Conservation (phyloP, 2,113 vertebrate species). For the Xenopus tropicalis region DNA sequence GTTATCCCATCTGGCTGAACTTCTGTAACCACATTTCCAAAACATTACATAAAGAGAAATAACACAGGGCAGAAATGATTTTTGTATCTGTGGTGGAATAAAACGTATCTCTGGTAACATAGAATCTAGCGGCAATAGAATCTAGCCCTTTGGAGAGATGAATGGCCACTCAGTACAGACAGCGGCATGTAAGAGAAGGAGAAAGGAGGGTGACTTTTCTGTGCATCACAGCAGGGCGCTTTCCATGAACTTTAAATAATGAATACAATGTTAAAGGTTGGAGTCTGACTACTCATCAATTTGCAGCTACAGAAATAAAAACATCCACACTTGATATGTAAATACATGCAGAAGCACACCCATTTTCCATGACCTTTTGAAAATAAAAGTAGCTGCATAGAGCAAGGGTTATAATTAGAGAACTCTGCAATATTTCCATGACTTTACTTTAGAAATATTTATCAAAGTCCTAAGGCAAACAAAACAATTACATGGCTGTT, state of each 20-base stretch:
- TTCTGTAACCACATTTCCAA: not conserved
- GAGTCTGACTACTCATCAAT: not conserved
- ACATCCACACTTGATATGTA: not conserved
- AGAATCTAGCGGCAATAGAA: not conserved
- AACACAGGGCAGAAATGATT: not conserved
- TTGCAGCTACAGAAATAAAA: conserved; percentile 2
- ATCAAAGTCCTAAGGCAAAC: not conserved
- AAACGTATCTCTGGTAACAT: not conserved
- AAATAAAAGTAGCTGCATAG: not conserved
- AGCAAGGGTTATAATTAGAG: not conserved
- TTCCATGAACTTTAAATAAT: not conserved
- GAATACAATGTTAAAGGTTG: conserved; percentile 4
- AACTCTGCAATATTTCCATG: not conserved
- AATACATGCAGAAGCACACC: not conserved
- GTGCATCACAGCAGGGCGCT: not conserved
- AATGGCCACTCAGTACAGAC: not conserved
- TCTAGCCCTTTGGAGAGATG: not conserved
- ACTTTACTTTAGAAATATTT: not conserved
- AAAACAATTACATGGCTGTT: too few relatives aligned
- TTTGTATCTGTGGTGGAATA: not conserved
- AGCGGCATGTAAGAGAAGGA: not conserved
- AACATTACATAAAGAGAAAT: not conserved
- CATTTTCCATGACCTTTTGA: not conserved
- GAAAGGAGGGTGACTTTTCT: not conserved
- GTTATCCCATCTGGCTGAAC: not conserved